Evolutionary conservation across 1,140 invertebrate genomes (phyloP), one percentile per base, ranked within the genome.

Genomic region (Asobara japonica): DNA sequence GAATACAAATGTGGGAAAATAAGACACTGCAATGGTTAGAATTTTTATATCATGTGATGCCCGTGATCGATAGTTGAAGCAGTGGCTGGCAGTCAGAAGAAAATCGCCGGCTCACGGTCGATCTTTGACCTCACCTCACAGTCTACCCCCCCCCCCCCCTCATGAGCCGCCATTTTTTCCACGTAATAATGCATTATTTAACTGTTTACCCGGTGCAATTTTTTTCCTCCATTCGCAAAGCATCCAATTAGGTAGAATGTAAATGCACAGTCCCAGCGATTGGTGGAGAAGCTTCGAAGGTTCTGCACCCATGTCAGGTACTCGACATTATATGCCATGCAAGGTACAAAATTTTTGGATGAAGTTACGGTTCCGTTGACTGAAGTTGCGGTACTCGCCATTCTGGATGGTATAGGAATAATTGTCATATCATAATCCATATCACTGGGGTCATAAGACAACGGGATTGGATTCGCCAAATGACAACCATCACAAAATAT

Each of bases 201-300:
- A 45, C 41, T 45, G 41, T 56, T 56, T 56, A 22, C 51, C 20
- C 45, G 11, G 5, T 56, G 3, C 51, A 11, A 18, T 8, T 22
- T 3, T 56, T 56, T 25, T 25, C 25, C 7, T 1, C 41, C 51
- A 56, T 56, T 25, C 51, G 3, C 41, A 56, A 27, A 56, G 51
- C 18, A 56, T 56, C 22, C 51, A 56, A 56, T 56, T 56, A 56
- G 51, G 51, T 56, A 27, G 25, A 56, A 56, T 22, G 51, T 56
- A 27, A 25, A 56, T 56, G 22, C 18, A 7, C 13, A 25, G 18
- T 56, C 22, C 13, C 22, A 27, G 7, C 20, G 20, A 56, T 22
- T 27, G 51, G 25, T 56, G 51, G 6, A 51, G 10, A 13, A 16
- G 45, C 45, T 51, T 56, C 18, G 18, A 22, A 56, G 18, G 22